phyloP scores from a whole-genome alignment of 2,113 vertebrate genomes.

The Pelmatolapia mariae region DNA sequence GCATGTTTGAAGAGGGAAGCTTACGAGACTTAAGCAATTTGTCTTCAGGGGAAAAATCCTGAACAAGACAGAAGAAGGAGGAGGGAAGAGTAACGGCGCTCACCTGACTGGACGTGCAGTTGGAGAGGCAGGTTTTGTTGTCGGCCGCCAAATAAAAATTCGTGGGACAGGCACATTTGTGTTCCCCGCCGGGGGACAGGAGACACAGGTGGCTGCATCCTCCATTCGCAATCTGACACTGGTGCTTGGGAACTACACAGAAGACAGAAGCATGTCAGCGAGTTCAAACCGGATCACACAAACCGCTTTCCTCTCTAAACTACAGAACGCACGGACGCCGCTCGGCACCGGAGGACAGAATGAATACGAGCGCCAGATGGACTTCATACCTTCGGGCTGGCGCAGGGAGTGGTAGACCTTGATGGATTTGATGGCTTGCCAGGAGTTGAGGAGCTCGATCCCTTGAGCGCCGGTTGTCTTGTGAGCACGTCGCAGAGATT shows the following conservation, averaged over 20 bases:
- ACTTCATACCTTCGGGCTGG: slow-evolving; percentile 89
- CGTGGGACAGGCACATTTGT: slow-evolving; percentile 93
- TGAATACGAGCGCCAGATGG: slow-evolving; percentile 41
- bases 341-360: neutral
- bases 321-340: neutral
- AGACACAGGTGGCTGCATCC: slow-evolving; percentile 98
- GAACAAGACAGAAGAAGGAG: neutral
- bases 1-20: neutral
- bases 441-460: slow-evolving; percentile 90
- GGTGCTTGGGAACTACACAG: slow-evolving; percentile 84
- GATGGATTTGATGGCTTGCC: slow-evolving; percentile 96
- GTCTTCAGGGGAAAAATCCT: neutral
- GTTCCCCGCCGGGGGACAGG: slow-evolving; percentile 80
- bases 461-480: slow-evolving; percentile 89
- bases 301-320: neutral
- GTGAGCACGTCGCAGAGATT: slow-evolving; percentile 91
- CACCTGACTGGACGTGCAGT: slow-evolving; percentile 98
- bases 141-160: slow-evolving; percentile 96
- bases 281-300: neutral
- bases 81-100: neutral
- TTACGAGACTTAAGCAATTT: neutral
- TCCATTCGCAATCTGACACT: slow-evolving; percentile 89
- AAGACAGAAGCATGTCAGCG: neutral
- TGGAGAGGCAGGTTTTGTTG: slow-evolving; percentile 92
- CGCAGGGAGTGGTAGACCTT: slow-evolving; percentile 95